Conservation (phyloP, 92 coral and sea anemone species). For the Montipora capitata region DNA sequence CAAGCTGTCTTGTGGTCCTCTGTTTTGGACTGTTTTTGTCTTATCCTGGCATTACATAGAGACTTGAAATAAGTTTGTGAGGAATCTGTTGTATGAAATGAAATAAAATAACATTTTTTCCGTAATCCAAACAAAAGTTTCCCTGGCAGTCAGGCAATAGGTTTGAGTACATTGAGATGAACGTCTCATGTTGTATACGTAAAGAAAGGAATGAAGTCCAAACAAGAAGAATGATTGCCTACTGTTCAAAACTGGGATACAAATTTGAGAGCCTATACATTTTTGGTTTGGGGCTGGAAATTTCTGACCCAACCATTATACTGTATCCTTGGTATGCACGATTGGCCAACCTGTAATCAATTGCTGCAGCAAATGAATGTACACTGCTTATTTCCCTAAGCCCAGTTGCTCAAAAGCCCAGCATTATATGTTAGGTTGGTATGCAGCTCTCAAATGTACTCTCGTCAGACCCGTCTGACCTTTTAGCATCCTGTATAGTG, state of each 20-base stretch:
- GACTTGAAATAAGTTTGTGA: constrained; percentile 13
- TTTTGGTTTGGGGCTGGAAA: constrained; percentile 1
- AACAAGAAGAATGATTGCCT: constrained; percentile 1
- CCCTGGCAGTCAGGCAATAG: not conserved
- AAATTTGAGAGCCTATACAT: constrained; percentile 1
- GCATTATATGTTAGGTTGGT: no score
- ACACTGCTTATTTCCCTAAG: constrained; percentile 3
- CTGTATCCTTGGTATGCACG: not conserved
- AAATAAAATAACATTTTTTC: not conserved
- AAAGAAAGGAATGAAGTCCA: constrained; percentile 7
- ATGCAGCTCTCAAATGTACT: no score
- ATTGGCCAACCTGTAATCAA: constrained; percentile 8
- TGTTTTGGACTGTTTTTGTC: constrained; percentile 16
- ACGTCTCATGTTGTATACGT: not conserved
- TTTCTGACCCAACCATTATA: constrained; percentile 1
- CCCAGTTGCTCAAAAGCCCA: constrained; percentile 4
- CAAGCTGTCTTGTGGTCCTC: constrained; percentile 18
- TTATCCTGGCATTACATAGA: constrained; percentile 12
- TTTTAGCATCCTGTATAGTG: no score
- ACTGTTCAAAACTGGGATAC: constrained; percentile 7
- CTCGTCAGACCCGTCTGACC: no score
- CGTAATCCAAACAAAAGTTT: not conserved
- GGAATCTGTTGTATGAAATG: constrained; percentile 3
- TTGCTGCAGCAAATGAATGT: constrained; percentile 14
- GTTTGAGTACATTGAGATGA: not conserved